Evolutionary conservation across 2,888 invertebrate genomes (phyloP), one percentile per base, ranked within the genome.

Genomic region (Platerodrilus igneus): DNA sequence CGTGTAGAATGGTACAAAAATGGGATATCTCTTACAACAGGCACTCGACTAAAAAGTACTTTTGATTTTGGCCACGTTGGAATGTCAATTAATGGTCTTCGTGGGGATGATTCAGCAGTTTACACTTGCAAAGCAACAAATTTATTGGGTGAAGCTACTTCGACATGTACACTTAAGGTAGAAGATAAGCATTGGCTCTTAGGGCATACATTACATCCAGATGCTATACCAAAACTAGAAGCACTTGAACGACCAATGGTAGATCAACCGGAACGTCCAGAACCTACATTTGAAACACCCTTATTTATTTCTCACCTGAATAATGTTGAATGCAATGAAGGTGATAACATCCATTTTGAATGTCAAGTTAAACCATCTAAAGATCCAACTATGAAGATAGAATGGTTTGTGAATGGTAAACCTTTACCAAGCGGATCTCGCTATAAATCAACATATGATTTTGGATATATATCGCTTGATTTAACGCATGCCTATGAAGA

Each of bases 21-120:
- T 62, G 89, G 91, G n/a, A 70, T 86, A 27, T 77, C 87, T 1
- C 72, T 92, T 10, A 86, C 87, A 41, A 89, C 88, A 42, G 91
- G 90, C 51, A 86, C 94, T 19, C 79, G 96, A 53, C 77, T 95
- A 47, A 85, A 90, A 61, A 93, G 93, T 54, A 89, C 92, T 15
- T 92, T 96, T 61, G 97, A 99, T 66, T 97, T 99, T 68, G 97
- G 97, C 29, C 77, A 94, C 44, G 96, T 97, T 0, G 90, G 93
- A 0, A 69, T 95, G 16, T 90, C 93, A 9, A 85, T 95, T 44
- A 88, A 90, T 60, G 83, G 90, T 2, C 62, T 93, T 25, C 78
- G 94, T 55, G 78, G 81, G 30, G 92, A 93, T 57, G 96, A 97
- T 69, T 91, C 91, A 2, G 96, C 94, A 4, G 86, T 93, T 55